These are phyloP conservation scores for Mystacides longicornis DNA, from an alignment of 2,888 invertebrate species.

Conservation along the genomic window DNA sequence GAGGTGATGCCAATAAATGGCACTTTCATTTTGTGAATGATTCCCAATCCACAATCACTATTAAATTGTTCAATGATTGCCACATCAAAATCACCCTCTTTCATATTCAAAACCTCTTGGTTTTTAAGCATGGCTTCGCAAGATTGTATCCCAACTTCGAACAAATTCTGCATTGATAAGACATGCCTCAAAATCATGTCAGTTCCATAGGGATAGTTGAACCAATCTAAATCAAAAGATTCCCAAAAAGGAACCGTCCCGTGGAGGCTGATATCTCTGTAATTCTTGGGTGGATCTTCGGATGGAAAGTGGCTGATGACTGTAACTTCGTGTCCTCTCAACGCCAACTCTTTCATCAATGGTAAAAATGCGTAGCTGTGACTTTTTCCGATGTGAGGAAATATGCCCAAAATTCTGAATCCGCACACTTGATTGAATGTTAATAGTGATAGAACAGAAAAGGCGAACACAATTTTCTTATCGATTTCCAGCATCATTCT, in stretches of 20 bases:
- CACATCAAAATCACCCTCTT: conserved; percentile 35
- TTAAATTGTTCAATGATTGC: conserved; percentile 44
- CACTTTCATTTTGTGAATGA: conserved; percentile 36
- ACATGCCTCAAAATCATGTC: conserved; percentile 17
- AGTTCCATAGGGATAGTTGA: conserved; percentile 8
- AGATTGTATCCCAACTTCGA: conserved; percentile 11
- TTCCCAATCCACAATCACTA: conserved; percentile 40
- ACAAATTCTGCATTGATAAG: conserved; percentile 11
- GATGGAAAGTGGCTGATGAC: conserved; percentile 58
- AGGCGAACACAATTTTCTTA: neutral
- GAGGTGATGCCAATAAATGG: conserved; percentile 50
- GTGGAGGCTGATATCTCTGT: conserved; percentile 51
- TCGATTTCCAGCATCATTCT: neutral
- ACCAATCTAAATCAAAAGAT: conserved; percentile 14
- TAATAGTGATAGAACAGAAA: conserved; percentile 1
- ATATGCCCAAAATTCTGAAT: conserved; percentile 51
- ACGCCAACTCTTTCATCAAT: conserved; percentile 51
- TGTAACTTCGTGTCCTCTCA: conserved; percentile 58
- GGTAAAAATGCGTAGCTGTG: conserved; percentile 60
- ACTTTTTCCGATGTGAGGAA: conserved; percentile 61
- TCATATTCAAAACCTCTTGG: conserved; percentile 15
- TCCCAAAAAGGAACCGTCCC: conserved; percentile 29
- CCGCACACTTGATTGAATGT: conserved; percentile 11
- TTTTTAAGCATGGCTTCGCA: conserved; percentile 20
- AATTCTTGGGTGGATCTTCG: conserved; percentile 43